Evolutionary conservation across 2,888 invertebrate species (phyloP).

Genomic region (Frankliniella intonsa): DNA sequence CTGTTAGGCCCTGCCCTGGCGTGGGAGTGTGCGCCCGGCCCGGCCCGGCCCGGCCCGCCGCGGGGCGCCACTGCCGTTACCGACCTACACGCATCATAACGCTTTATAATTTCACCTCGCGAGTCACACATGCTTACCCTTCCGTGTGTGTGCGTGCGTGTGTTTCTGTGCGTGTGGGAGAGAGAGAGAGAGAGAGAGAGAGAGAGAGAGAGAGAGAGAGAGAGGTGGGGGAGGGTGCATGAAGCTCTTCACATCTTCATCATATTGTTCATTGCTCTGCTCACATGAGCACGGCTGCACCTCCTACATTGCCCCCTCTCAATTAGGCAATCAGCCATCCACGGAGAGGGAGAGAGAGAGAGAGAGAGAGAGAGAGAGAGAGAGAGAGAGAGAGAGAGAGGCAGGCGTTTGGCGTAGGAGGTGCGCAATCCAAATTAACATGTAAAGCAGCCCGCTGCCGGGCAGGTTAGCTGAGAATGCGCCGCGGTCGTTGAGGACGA

Average conservation of each 20-base stretch:
- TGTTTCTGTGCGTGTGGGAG: background rate
- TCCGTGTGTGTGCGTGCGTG: background rate
- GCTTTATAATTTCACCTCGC: too few species aligned
- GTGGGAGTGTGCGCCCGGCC: too few species aligned
- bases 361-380: background rate
- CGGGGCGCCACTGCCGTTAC: too few species aligned
- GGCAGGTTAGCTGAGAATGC: too few species aligned
- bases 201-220: too few species aligned
- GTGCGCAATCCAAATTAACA: conserved; percentile 20
- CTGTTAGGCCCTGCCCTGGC: too few species aligned
- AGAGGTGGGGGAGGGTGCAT: background rate
- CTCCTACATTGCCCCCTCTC: background rate
- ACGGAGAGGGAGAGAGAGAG: background rate
- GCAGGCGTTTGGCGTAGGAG: too few species aligned
- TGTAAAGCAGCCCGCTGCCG: background rate
- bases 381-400: conserved; percentile 1
- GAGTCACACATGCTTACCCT: background rate
- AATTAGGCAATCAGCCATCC: background rate
- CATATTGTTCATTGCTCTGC: conserved; percentile 4
- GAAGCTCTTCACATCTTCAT: background rate
- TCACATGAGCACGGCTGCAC: background rate
- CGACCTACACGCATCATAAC: too few species aligned
- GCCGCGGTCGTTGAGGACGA: background rate
- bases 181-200: background rate
- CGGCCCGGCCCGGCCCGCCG: too few species aligned